A percentile compares a stretch with the other conserved stretches of the same genome.
Evolutionary conservation across 2,113 vertebrate genomes (phyloP).

Genomic region (Ardeotis arabs): DNA sequence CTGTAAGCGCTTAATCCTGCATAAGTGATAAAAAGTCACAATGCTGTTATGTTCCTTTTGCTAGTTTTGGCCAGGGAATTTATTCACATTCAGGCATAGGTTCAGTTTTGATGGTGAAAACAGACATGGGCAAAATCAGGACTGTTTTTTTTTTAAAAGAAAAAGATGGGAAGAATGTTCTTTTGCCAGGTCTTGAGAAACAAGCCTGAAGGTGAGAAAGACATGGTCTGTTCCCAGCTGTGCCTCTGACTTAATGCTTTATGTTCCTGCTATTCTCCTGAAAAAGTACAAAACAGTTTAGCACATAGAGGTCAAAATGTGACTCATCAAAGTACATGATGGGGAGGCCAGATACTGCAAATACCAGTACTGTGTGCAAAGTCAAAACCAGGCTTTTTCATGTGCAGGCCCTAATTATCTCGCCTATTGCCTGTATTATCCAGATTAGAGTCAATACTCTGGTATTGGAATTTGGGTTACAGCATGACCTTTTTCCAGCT

Average conservation of each 20-base stretch:
- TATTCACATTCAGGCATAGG: background rate
- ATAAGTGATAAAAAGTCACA: background rate
- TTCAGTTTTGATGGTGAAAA: slow-evolving; percentile 16
- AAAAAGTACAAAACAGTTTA: background rate
- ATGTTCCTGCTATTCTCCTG: background rate
- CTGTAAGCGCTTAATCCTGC: slow-evolving; percentile 13
- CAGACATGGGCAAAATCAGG: background rate
- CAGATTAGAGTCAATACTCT: background rate
- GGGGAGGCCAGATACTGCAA: background rate
- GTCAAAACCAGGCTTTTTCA: background rate
- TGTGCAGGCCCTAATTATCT: background rate
- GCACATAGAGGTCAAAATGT: background rate
- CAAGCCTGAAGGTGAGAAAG: slow-evolving; percentile 10
- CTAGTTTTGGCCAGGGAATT: background rate
- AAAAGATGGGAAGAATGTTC: background rate
- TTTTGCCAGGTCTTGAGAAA: slow-evolving; percentile 12
- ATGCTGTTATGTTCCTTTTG: background rate
- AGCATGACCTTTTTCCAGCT: background rate
- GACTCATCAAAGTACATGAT: background rate
- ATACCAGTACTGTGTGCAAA: background rate
- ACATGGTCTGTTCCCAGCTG: slow-evolving; percentile 3
- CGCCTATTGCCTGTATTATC: background rate
- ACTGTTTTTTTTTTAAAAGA: background rate
- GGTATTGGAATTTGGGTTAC: background rate
- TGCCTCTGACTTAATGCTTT: background rate